Evolutionary conservation across 2,797 vertebrate genomes (phyloP).

Genomic region (Eulemur coronatus): DNA sequence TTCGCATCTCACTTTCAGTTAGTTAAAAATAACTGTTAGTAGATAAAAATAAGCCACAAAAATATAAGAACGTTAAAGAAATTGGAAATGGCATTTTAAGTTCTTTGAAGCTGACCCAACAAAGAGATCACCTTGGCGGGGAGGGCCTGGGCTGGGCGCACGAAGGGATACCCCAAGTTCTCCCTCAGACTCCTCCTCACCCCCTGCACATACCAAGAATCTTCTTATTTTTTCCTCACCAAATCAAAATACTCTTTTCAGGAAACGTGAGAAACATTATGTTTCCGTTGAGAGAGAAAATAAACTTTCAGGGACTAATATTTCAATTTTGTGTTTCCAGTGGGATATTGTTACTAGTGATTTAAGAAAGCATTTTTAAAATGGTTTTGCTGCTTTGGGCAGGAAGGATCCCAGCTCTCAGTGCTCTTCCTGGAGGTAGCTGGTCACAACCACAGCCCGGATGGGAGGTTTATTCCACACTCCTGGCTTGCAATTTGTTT

Average conservation of each 20-base stretch:
- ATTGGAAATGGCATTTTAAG: background rate
- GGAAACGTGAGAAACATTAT: background rate
- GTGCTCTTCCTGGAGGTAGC: background rate
- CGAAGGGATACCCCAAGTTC: rapidly evolving
- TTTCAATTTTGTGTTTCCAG: background rate
- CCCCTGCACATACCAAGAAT: background rate
- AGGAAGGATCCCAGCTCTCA: background rate
- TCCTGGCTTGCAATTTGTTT: background rate
- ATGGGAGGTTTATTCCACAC: background rate
- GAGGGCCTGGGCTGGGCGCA: rapidly evolving
- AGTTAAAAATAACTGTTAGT: background rate
- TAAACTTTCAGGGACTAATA: background rate
- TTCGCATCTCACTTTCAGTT: background rate
- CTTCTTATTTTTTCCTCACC: background rate
- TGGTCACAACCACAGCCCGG: background rate
- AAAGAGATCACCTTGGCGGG: rapidly evolving
- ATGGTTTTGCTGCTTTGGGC: background rate
- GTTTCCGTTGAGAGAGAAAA: background rate
- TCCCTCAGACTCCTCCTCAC: background rate
- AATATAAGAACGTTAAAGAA: background rate
- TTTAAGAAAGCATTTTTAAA: background rate
- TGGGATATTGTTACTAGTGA: background rate
- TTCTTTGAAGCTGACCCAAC: background rate
- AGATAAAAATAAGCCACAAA: background rate
- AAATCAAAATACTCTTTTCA: background rate